phyloP scores from a whole-genome alignment of 35 echinoderm and acorn worm species.

The Amphiura filiformis region DNA sequence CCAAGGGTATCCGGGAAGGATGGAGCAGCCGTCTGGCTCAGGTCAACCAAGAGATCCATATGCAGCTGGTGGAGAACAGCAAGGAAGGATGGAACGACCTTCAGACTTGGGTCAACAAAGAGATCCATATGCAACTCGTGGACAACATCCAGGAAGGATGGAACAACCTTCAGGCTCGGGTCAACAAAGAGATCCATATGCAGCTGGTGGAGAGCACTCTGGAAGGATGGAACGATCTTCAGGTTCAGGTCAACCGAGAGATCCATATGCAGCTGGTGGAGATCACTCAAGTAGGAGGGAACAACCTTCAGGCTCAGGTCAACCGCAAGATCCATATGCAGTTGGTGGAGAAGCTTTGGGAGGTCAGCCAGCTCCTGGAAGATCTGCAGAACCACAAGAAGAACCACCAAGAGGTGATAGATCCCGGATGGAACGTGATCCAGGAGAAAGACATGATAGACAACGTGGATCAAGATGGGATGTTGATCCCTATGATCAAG shows the following conservation, averaged over 20 bases:
- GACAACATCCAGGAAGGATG: neutral
- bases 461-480: neutral
- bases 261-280: neutral
- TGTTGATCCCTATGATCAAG: neutral
- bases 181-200: neutral
- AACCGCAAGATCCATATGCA: neutral
- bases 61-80: neutral
- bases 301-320: neutral
- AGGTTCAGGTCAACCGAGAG: neutral
- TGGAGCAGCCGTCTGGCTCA: neutral
- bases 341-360: neutral
- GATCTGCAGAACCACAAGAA: slow-evolving; percentile 4
- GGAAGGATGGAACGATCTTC: neutral
- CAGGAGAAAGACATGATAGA: neutral
- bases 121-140: neutral
- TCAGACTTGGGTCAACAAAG: neutral
- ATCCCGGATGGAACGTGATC: too few relatives aligned
- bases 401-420: neutral
- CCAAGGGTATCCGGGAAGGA: neutral
- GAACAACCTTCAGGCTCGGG: neutral
- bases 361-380: slow-evolving; percentile 1
- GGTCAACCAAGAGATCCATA: neutral
- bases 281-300: neutral
- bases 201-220: neutral
- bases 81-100: neutral